Conservation (phyloP, 2,888 invertebrate species). For the Diarsia mendica region DNA sequence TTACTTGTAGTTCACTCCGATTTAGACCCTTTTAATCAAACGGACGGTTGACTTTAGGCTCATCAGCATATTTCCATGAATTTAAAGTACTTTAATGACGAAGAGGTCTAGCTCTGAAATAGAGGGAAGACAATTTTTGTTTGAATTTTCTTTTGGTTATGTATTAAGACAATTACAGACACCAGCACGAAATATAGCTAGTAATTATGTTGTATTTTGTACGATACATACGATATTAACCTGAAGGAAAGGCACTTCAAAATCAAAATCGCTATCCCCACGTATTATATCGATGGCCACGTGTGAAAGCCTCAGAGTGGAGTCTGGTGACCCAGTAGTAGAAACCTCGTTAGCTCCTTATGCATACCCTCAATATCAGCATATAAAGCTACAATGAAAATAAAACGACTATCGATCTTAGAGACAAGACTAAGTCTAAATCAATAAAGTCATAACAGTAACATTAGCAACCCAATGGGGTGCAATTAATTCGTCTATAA, state of each 20-base stretch:
- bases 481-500: conserved; percentile 45
- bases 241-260: no score
- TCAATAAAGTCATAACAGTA: conserved; percentile 22
- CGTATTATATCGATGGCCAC: no score
- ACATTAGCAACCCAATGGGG: conserved; percentile 25
- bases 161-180: no score
- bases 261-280: no score
- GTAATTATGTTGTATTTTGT: no score
- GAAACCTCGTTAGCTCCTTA: background rate
- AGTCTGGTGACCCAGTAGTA: background rate
- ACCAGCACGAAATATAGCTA: no score
- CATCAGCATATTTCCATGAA: conserved; percentile 13
- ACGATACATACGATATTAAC: no score
- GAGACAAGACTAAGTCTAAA: conserved; percentile 8
- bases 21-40: conserved; percentile 21
- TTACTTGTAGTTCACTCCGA: background rate
- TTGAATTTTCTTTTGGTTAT: no score
- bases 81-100: background rate
- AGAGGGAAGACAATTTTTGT: no score
- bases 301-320: no score
- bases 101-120: background rate
- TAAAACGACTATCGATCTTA: background rate
- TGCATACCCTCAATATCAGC: background rate
- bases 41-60: conserved; percentile 3
- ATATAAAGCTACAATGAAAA: background rate